Conservation (phyloP, 2,113 vertebrate genomes). For the Embiotoca jacksoni region DNA sequence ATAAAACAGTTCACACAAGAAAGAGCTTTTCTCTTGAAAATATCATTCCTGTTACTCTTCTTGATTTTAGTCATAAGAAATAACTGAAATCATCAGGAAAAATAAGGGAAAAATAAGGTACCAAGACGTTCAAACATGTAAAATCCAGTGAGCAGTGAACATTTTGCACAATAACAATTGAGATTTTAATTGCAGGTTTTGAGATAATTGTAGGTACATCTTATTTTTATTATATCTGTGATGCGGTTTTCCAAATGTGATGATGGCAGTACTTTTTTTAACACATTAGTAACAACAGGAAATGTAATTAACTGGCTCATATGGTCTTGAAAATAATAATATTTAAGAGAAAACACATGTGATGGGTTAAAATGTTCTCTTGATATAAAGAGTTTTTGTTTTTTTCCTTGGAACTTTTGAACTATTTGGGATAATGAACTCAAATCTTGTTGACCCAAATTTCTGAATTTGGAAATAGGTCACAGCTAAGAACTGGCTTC, state of each 20-base stretch:
- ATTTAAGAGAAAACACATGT: neutral
- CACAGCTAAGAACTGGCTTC: constrained; percentile 43
- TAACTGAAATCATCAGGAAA: neutral
- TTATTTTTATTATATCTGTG: neutral
- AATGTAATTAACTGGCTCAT: neutral
- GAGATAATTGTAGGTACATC: too few species aligned
- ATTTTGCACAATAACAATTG: too few species aligned
- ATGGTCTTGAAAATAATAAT: neutral
- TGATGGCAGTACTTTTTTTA: too few species aligned
- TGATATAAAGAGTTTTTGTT: neutral
- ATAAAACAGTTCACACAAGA: neutral
- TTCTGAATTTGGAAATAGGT: constrained; percentile 48
- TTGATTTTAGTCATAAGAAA: neutral
- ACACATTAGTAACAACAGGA: neutral
- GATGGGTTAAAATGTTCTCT: neutral
- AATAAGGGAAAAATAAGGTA: too few species aligned
- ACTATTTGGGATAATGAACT: constrained; percentile 37
- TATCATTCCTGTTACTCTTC: too few species aligned
- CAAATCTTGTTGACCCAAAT: constrained; percentile 39
- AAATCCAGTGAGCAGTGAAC: too few species aligned
- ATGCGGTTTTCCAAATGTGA: neutral
- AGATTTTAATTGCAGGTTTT: too few species aligned
- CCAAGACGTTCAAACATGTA: too few species aligned
- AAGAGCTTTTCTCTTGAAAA: neutral
- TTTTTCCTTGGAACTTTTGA: neutral